Evolutionary conservation across 2,113 vertebrate species (phyloP).

Genomic region (Danionella cerebrum): DNA sequence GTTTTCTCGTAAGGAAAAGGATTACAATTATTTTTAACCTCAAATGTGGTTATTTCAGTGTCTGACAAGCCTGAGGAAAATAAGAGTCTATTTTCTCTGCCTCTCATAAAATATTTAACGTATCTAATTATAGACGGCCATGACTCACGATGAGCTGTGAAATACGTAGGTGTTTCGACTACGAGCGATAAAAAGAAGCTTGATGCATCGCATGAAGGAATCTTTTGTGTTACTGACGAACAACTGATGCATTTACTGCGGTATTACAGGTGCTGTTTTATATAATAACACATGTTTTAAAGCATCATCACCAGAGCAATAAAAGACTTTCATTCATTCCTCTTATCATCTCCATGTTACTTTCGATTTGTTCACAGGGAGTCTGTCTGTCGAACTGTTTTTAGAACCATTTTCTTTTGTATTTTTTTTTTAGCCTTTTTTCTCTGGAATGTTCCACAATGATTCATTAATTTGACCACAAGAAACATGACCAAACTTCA

Average conservation of each 20-base stretch:
- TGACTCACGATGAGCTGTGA: conserved; percentile 24
- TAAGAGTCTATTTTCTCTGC: conserved; percentile 24
- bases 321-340: conserved; percentile 34
- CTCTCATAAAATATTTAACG: conserved; percentile 36
- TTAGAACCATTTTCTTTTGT: conserved; percentile 68
- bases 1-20: conserved; percentile 9
- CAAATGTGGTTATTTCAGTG: conserved; percentile 20
- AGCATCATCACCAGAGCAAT: conserved; percentile 41
- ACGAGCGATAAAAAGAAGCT: conserved; percentile 9
- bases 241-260: conserved; percentile 3
- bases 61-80: conserved; percentile 28
- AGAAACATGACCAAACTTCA: conserved; percentile 58
- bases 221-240: conserved; percentile 15
- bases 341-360: conserved; percentile 35
- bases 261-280: conserved; percentile 24
- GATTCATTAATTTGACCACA: no score
- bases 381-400: conserved; percentile 63
- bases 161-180: conserved; percentile 15
- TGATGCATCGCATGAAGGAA: conserved; percentile 6
- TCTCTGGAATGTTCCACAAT: conserved; percentile 26
- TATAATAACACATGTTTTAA: conserved; percentile 11
- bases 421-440: no score
- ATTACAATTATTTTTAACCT: conserved; percentile 32
- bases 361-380: conserved; percentile 44
- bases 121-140: conserved; percentile 35